Conservation (phyloP, 1,140 invertebrate species). For the Drosophila erecta region DNA sequence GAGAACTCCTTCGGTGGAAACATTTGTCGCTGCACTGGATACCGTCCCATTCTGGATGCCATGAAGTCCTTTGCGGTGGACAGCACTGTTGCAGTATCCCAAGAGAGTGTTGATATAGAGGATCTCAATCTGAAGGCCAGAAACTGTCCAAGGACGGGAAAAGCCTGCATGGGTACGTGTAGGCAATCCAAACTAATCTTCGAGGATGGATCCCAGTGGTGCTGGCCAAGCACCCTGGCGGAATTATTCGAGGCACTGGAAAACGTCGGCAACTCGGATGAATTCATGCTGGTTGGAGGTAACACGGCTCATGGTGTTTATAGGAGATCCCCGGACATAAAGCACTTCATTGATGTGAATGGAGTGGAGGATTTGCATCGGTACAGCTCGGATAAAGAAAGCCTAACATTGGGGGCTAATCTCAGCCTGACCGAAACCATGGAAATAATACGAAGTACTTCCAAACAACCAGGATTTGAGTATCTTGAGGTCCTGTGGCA, state of each 20-base stretch:
- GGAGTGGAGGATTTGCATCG: slow-evolving; percentile 88
- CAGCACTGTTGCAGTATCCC: slow-evolving; percentile 87
- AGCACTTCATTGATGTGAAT: slow-evolving; percentile 90
- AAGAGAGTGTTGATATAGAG: slow-evolving; percentile 70
- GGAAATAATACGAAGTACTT: slow-evolving; percentile 86
- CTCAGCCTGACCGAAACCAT: slow-evolving; percentile 88
- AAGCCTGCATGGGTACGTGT: slow-evolving; percentile 43
- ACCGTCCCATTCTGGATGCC: slow-evolving; percentile 92
- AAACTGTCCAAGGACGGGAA: slow-evolving; percentile 54
- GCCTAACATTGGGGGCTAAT: slow-evolving; percentile 88
- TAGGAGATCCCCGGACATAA: slow-evolving; percentile 84
- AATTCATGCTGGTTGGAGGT: slow-evolving; percentile 86
- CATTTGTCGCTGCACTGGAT: slow-evolving; percentile 95
- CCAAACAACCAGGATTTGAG: slow-evolving; percentile 85
- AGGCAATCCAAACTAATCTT: slow-evolving; percentile 80
- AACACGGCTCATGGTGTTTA: slow-evolving; percentile 88
- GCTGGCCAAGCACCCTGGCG: slow-evolving; percentile 83
- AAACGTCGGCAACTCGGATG: slow-evolving; percentile 80
- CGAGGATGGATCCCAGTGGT: slow-evolving; percentile 66
- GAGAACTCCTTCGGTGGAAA: slow-evolving; percentile 93
- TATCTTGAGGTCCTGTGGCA: slow-evolving; percentile 85
- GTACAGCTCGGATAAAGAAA: slow-evolving; percentile 41
- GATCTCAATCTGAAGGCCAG: slow-evolving; percentile 48
- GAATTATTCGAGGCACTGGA: slow-evolving; percentile 87
- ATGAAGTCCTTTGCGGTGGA: slow-evolving; percentile 91